A percentile compares a stretch with the other conserved stretches of the same genome.
phyloP scores from a whole-genome alignment of 2,888 invertebrate species.

The Clunio marinus region DNA sequence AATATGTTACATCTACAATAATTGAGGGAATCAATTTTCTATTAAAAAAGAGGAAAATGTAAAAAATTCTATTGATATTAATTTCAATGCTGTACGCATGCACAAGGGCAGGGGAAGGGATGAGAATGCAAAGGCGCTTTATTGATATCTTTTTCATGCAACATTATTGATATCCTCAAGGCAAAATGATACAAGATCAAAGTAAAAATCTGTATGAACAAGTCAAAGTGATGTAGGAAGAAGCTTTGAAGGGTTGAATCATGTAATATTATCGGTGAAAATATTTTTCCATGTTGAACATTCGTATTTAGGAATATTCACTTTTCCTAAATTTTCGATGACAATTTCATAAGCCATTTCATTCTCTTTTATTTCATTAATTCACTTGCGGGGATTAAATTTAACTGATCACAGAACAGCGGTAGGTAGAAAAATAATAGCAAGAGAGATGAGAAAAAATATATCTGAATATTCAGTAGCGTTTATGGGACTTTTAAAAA shows the following conservation, averaged over 20 bases:
- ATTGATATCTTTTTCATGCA: slow-evolving; percentile 19
- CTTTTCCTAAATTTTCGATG: background rate
- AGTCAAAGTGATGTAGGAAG: slow-evolving; percentile 13
- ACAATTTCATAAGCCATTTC: slow-evolving; percentile 15
- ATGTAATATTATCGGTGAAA: background rate
- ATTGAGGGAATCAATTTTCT: too few relatives aligned
- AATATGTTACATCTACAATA: too few relatives aligned
- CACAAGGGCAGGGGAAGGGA: background rate
- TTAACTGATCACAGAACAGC: background rate
- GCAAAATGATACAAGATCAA: slow-evolving; percentile 35
- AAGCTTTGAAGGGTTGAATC: background rate
- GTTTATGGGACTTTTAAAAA: background rate
- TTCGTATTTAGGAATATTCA: too few relatives aligned
- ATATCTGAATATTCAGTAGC: background rate
- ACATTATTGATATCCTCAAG: slow-evolving; percentile 32
- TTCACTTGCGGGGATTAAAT: slow-evolving; percentile 38
- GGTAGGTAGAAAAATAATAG: too few relatives aligned
- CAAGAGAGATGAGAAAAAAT: background rate
- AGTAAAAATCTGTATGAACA: slow-evolving; percentile 22
- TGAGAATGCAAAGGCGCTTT: background rate
- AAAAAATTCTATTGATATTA: slow-evolving; percentile 8
- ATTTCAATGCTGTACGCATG: background rate
- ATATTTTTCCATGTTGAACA: too few relatives aligned
- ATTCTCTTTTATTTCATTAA: slow-evolving; percentile 34
- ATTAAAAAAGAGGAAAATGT: too few relatives aligned